phyloP scores from a whole-genome alignment of 2,113 vertebrate species.

The Ailurus styani region DNA sequence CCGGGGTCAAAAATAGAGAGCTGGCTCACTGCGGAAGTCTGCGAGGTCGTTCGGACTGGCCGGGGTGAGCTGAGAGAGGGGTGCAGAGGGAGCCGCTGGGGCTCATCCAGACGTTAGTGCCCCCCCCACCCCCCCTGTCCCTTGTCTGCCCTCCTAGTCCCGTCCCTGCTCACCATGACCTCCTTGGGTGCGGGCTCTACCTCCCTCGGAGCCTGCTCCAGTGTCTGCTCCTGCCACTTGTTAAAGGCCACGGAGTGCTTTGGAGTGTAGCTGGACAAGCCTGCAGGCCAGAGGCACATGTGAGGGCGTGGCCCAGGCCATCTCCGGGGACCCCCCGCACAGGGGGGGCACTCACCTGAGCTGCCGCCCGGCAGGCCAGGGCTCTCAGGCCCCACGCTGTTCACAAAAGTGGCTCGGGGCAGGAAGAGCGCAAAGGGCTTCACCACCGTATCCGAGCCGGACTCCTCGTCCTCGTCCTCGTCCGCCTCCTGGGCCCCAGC shows the following conservation, averaged over 20 bases:
- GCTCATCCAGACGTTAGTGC: rapidly evolving
- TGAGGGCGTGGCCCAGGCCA: neutral
- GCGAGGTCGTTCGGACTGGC: constrained; percentile 89
- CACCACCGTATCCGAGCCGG: rapidly evolving
- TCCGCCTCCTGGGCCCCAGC: constrained; percentile 81
- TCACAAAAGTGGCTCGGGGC: constrained; percentile 83
- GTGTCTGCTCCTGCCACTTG: constrained; percentile 91
- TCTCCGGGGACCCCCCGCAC: neutral
- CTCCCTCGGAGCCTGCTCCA: constrained; percentile 73
- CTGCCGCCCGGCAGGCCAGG: constrained; percentile 71
- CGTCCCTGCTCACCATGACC: constrained; percentile 85
- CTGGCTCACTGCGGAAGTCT: constrained; percentile 96
- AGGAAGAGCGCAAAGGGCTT: constrained; percentile 79
- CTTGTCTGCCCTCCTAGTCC: rapidly evolving
- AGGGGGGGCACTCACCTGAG: constrained; percentile 83
- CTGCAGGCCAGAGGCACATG: constrained; percentile 67
- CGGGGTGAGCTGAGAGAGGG: constrained; percentile 89
- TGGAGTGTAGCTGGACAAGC: constrained; percentile 92
- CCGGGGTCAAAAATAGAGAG: constrained; percentile 92
- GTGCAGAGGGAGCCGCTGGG: neutral
- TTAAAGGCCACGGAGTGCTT: constrained; percentile 91
- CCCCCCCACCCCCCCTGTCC: rapidly evolving
- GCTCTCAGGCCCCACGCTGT: constrained; percentile 53
- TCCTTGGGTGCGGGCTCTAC: constrained; percentile 78
- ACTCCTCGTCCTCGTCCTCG: constrained; percentile 69